Conservation (phyloP, 2,113 vertebrate species). For the Dendrocopos noguchii region DNA sequence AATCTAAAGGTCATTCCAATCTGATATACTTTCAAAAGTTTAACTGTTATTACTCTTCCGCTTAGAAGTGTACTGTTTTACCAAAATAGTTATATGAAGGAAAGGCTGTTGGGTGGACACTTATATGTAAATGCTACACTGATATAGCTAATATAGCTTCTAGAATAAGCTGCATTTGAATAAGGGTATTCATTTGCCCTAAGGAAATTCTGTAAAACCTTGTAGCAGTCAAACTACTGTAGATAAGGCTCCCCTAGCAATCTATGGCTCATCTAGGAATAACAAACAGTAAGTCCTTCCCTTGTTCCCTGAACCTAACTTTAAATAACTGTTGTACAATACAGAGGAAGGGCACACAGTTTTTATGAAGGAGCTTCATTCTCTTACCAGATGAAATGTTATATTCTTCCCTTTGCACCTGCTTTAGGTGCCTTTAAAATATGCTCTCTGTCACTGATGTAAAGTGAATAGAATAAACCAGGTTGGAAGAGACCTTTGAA, state of each 20-base stretch:
- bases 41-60: background rate
- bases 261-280: background rate
- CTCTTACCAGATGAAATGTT: background rate
- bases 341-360: background rate
- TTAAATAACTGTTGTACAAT: background rate
- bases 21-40: conserved; percentile 9
- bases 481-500: too few species aligned
- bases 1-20: conserved; percentile 59
- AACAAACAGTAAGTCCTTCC: background rate
- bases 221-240: background rate
- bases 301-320: background rate
- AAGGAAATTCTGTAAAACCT: background rate
- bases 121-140: background rate
- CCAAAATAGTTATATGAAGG: conserved; percentile 24
- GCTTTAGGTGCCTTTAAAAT: background rate
- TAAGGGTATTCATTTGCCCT: background rate
- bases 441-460: background rate
- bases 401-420: background rate
- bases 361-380: background rate
- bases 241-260: background rate
- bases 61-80: conserved; percentile 7
- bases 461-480: background rate
- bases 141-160: background rate
- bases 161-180: background rate
- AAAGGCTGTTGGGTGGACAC: conserved; percentile 21